Percentiles rank a stretch among this genome's conserved stretches.
phyloP scores from a whole-genome alignment of 2,113 vertebrate genomes.

The Pipra filicauda region DNA sequence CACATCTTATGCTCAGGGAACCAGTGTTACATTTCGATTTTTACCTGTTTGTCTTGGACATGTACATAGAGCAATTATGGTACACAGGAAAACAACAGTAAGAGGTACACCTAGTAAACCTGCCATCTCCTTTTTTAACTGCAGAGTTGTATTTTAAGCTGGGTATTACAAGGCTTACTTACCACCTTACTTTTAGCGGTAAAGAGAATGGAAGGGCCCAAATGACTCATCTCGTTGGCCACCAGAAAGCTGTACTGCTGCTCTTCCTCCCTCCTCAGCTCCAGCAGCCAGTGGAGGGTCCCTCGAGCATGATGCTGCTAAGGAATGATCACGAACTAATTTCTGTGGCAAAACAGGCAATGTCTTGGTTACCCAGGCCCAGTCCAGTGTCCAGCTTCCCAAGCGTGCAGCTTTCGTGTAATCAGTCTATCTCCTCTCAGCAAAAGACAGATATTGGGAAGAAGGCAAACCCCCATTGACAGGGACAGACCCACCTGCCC shows the following conservation, averaged over 20 bases:
- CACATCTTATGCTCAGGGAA: neutral
- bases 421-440: neutral
- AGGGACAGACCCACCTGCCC: neutral
- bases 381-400: neutral
- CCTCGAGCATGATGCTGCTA: accelerated
- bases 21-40: neutral
- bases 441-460: neutral
- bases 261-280: neutral
- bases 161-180: slow-evolving; percentile 31
- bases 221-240: neutral
- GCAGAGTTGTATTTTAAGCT: slow-evolving; percentile 22
- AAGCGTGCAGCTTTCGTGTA: accelerated
- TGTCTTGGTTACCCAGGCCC: neutral
- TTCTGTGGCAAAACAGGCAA: neutral
- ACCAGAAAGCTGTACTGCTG: neutral
- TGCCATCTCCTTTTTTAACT: neutral
- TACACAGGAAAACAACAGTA: neutral
- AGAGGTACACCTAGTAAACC: neutral
- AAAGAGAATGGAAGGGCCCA: neutral
- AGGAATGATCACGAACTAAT: accelerated
- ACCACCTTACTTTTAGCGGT: slow-evolving; percentile 39
- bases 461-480: neutral
- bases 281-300: neutral
- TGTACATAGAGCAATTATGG: neutral
- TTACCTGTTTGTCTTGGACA: neutral